Evolutionary conservation across 2,113 vertebrate genomes (phyloP).

Genomic region (Syrrhaptes paradoxus): DNA sequence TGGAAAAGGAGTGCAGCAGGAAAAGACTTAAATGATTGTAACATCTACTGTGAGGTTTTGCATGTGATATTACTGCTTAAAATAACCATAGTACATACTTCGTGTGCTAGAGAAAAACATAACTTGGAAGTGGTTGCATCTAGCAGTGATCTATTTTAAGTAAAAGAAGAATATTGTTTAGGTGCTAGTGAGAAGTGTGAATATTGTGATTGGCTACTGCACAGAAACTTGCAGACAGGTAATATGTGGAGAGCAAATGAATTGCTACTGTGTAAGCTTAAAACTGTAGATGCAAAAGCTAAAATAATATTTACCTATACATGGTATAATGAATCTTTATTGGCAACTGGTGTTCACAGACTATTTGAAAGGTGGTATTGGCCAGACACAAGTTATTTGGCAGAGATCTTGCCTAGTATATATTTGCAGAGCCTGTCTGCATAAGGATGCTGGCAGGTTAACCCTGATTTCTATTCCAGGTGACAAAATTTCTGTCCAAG

Average conservation of each 20-base stretch:
- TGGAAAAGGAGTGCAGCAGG: neutral
- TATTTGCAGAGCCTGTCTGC: slow-evolving; percentile 80
- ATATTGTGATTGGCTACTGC: slow-evolving; percentile 64
- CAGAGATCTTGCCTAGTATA: slow-evolving; percentile 70
- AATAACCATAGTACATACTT: slow-evolving; percentile 23
- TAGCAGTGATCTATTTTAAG: slow-evolving; percentile 59
- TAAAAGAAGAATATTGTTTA: slow-evolving; percentile 51
- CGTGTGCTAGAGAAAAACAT: slow-evolving; percentile 22
- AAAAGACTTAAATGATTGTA: neutral
- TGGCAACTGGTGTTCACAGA: slow-evolving; percentile 70
- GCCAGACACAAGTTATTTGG: slow-evolving; percentile 80
- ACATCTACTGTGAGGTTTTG: slow-evolving; percentile 30
- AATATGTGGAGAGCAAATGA: slow-evolving; percentile 50
- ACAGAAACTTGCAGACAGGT: slow-evolving; percentile 56
- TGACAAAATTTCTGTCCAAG: slow-evolving; percentile 80
- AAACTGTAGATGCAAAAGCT: slow-evolving; percentile 67
- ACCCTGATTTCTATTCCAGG: slow-evolving; percentile 82
- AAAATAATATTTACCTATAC: slow-evolving; percentile 73
- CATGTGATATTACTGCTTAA: slow-evolving; percentile 13
- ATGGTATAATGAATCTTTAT: slow-evolving; percentile 74
- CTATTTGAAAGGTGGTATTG: slow-evolving; percentile 72
- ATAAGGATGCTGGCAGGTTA: slow-evolving; percentile 77
- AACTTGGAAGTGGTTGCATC: slow-evolving; percentile 40
- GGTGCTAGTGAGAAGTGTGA: slow-evolving; percentile 61
- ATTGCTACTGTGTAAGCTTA: slow-evolving; percentile 71